Base-by-base conservation (phyloP, 2,797 vertebrate genomes). In the Sparidentex hasta region DNA sequence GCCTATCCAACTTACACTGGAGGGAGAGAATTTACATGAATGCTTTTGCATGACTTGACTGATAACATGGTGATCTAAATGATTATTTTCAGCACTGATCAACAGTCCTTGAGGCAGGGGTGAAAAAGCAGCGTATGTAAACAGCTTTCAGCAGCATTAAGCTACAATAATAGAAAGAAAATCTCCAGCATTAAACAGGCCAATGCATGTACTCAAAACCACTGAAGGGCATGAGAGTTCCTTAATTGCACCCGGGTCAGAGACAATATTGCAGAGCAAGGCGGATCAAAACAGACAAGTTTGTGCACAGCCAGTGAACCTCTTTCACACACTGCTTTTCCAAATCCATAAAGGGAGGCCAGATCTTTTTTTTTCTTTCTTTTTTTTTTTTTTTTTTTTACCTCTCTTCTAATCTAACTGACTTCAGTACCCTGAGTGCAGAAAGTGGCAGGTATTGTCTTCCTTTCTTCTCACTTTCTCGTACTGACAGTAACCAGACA, bases 401-500 rank as follows among this genome's bases (percentile, higher is more conserved):
- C 38, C 67, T 71, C 58, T 74, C 50, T 78, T 18, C 67, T 63
- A 65, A 78, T 87, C 61, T 63, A 44, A 50, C 67, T 85, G 86
- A 82, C 87, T 91, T 86, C 66, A 61, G 66, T 23, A 66, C 48
- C 71, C 81, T 62, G 74, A 84, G 81, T 87, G 85, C 83, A 88
- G 74, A 93, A 87, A 91, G 83, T 79, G 81, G 64, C 86, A 87
- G 87, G 63, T 84, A 87, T 90, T 91, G 87, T 92, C 87, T 59
- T 71, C 84, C 73, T 63, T 74, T 87, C 88, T 88, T 88, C 88
- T 88, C 92, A 89, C 87, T 86, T 90, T 89, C 87, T 88, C 76
- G 43, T 87, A 66, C 90, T 52, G 77, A 79, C 84, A 85, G 92
- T 88, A 93, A 94, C 86, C 86, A 87, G 91, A 95, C 78, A 89